Percentiles rank a stretch among this genome's conserved stretches.
Conservation (phyloP, 2,888 invertebrate species). For the Acleris cristana region DNA sequence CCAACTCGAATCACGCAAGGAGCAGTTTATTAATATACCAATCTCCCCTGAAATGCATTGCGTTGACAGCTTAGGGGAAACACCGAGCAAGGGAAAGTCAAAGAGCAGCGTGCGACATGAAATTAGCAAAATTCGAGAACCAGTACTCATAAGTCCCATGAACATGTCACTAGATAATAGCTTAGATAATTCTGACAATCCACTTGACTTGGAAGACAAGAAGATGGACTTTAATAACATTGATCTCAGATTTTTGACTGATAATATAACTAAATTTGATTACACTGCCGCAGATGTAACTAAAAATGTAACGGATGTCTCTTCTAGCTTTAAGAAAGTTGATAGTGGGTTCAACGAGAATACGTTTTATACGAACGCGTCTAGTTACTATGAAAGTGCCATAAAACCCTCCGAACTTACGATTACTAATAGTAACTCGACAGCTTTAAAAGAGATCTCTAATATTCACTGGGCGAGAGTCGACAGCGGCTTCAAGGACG, state of each 20-base stretch:
- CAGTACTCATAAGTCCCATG: conserved; percentile 55
- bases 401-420: conserved; percentile 80
- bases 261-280: conserved; percentile 65
- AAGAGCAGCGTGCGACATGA: conserved; percentile 63
- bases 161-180: conserved; percentile 76
- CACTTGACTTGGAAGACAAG: conserved; percentile 68
- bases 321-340: conserved; percentile 69
- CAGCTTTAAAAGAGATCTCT: conserved; percentile 72
- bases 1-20: conserved; percentile 53
- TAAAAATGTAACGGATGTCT: conserved; percentile 58
- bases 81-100: conserved; percentile 68
- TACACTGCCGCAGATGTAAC: conserved; percentile 53
- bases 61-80: conserved; percentile 56
- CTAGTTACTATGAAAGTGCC: conserved; percentile 80
- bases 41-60: conserved; percentile 57
- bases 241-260: conserved; percentile 79
- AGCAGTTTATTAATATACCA: conserved; percentile 50
- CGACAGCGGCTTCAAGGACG: conserved; percentile 79
- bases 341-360: conserved; percentile 78
- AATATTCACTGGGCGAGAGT: conserved; percentile 76
- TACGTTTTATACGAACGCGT: conserved; percentile 71
- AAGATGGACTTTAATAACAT: conserved; percentile 76
- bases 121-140: conserved; percentile 74
- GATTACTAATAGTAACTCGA: conserved; percentile 60
- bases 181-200: conserved; percentile 66